phyloP scores from a whole-genome alignment of 2,888 invertebrate genomes.

The Hemithea aestivaria region DNA sequence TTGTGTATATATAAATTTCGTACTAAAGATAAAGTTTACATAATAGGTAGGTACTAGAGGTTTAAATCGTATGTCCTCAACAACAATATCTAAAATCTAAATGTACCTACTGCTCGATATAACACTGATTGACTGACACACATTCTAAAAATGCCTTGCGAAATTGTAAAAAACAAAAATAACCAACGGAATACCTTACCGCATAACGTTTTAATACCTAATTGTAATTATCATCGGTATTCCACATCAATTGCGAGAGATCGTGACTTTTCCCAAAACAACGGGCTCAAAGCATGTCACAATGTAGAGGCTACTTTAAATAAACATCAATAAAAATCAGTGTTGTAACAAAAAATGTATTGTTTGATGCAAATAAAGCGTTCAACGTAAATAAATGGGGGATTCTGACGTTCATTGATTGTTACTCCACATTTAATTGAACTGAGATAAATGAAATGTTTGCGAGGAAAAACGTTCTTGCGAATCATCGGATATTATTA shows the following conservation, averaged over 20 bases:
- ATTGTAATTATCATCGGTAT: conserved; percentile 52
- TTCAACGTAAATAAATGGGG: conserved; percentile 25
- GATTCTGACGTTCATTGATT: conserved; percentile 24
- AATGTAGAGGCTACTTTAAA: conserved; percentile 52
- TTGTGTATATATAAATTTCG: too few species aligned
- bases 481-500: background rate
- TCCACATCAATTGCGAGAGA: conserved; percentile 49
- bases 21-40: too few species aligned
- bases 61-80: too few species aligned
- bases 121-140: too few species aligned
- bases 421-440: conserved; percentile 18
- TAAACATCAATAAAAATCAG: conserved; percentile 51
- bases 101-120: too few species aligned
- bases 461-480: background rate
- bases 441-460: conserved; percentile 10
- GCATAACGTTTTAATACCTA: conserved; percentile 34
- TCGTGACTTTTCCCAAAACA: conserved; percentile 75
- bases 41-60: too few species aligned
- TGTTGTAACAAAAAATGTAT: conserved; percentile 36
- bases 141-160: background rate
- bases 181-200: conserved; percentile 15
- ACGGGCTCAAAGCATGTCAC: conserved; percentile 54
- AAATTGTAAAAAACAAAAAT: conserved; percentile 9
- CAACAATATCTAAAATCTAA: too few species aligned
- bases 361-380: conserved; percentile 32